These are phyloP conservation scores for Seriola dumerili DNA, from an alignment of 2,113 vertebrate genomes.

Conservation along the genomic window DNA sequence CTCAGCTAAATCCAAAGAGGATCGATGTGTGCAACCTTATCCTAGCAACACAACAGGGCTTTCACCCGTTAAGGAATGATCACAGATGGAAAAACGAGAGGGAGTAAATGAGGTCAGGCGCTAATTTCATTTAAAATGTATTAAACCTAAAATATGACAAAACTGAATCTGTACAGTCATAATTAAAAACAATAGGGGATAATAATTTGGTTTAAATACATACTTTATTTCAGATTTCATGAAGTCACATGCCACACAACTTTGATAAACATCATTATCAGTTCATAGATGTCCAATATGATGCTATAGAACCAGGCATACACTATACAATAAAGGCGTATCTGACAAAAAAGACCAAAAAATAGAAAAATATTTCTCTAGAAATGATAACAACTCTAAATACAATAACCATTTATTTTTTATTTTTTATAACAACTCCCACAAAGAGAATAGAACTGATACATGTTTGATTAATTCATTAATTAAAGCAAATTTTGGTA, in stretches of 20 bases:
- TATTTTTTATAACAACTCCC: background rate
- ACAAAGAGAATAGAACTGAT: background rate
- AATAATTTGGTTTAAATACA: background rate
- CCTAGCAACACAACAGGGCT: background rate
- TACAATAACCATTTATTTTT: background rate
- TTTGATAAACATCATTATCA: background rate
- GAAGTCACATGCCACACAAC: background rate
- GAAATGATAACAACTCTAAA: background rate
- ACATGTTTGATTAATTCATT: background rate
- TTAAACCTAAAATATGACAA: background rate
- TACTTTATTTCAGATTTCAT: constrained; percentile 51
- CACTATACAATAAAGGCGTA: background rate
- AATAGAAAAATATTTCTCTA: constrained; percentile 25
- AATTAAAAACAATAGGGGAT: too few relatives aligned
- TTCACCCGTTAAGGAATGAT: background rate
- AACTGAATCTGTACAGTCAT: background rate
- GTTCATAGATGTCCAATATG: background rate
- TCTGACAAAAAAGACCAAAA: background rate
- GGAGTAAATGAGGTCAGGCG: background rate
- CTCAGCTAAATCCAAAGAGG: constrained; percentile 17
- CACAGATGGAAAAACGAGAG: background rate
- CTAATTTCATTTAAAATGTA: background rate
- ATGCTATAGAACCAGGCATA: background rate
- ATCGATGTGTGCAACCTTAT: constrained; percentile 2
- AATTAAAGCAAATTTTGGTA: background rate